These are phyloP conservation scores for Acronicta psi DNA, from an alignment of 2,888 invertebrate species.

Conservation along the genomic window DNA sequence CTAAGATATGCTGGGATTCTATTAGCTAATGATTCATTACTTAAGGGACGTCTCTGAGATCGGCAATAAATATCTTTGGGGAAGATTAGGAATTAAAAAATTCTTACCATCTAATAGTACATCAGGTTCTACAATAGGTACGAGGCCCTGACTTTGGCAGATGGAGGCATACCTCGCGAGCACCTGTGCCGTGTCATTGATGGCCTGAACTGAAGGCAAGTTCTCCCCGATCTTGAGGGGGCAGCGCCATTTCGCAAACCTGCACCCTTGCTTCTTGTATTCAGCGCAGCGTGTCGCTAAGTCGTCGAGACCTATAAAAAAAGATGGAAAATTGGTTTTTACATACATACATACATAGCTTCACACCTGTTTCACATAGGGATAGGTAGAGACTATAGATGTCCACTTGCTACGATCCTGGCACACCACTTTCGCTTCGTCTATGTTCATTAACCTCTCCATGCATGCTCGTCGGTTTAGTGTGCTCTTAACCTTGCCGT, in stretches of 20 bases:
- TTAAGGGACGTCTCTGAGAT: too few relatives aligned
- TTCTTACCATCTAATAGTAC: slow-evolving; percentile 96
- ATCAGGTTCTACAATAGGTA: slow-evolving; percentile 99
- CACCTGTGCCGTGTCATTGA: slow-evolving; percentile 97
- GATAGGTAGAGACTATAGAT: too few relatives aligned
- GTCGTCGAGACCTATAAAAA: slow-evolving; percentile 93
- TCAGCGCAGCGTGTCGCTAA: slow-evolving; percentile 96
- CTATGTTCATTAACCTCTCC: too few relatives aligned
- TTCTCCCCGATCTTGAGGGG: slow-evolving; percentile 96
- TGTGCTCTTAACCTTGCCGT: too few relatives aligned
- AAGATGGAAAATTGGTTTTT: background rate
- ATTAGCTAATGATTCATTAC: too few relatives aligned
- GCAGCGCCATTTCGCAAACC: slow-evolving; percentile 98
- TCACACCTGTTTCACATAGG: too few relatives aligned
- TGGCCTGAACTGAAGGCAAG: slow-evolving; percentile 95
- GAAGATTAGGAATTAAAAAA: background rate
- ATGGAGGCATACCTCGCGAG: slow-evolving; percentile 98
- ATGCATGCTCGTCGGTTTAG: too few relatives aligned
- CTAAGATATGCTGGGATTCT: too few relatives aligned
- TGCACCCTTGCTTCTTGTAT: slow-evolving; percentile 98
- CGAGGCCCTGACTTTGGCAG: slow-evolving; percentile 97
- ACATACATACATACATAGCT: too few relatives aligned
- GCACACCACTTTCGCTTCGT: too few relatives aligned
- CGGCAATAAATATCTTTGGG: too few relatives aligned
- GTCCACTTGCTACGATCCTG: too few relatives aligned